These are phyloP conservation scores for Rhinatrema bivittatum DNA, from an alignment of 2,797 vertebrate genomes.

Conservation along the genomic window DNA sequence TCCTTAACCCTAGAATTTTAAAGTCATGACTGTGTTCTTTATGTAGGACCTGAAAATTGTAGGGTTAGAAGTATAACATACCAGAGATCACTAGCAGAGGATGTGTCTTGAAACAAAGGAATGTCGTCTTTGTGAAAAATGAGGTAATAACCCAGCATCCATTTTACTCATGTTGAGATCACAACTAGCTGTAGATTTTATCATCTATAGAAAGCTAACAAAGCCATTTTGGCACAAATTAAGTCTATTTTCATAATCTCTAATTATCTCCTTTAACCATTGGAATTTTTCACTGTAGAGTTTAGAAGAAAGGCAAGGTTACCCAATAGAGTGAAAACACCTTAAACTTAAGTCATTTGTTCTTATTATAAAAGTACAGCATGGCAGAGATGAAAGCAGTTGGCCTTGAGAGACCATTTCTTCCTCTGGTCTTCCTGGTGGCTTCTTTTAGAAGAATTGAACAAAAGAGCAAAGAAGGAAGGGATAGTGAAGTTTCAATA, in stretches of 20 bases:
- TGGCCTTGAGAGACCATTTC: neutral
- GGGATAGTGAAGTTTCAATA: neutral
- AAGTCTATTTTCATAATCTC: slow-evolving; percentile 34
- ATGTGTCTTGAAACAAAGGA: slow-evolving; percentile 25
- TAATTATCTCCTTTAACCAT: slow-evolving; percentile 13
- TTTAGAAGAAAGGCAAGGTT: slow-evolving; percentile 1
- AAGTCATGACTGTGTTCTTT: slow-evolving; percentile 33
- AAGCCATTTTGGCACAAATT: slow-evolving; percentile 36
- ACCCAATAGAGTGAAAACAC: neutral
- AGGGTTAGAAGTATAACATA: slow-evolving; percentile 29
- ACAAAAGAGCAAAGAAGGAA: neutral
- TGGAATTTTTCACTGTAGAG: slow-evolving; percentile 9
- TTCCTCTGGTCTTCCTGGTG: fast-evolving
- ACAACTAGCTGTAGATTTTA: slow-evolving; percentile 9
- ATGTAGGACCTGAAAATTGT: slow-evolving; percentile 40
- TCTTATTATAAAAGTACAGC: slow-evolving; percentile 5
- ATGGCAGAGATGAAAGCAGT: neutral
- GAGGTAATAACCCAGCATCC: slow-evolving; percentile 8
- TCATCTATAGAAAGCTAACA: slow-evolving; percentile 16
- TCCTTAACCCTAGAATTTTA: slow-evolving; percentile 43
- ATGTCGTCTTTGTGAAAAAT: slow-evolving; percentile 21
- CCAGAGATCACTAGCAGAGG: slow-evolving; percentile 22
- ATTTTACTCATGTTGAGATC: slow-evolving; percentile 22
- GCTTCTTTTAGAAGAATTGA: neutral
- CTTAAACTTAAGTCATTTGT: neutral